Conservation (phyloP, 2,113 vertebrate species). For the Echinops telfairi region DNA sequence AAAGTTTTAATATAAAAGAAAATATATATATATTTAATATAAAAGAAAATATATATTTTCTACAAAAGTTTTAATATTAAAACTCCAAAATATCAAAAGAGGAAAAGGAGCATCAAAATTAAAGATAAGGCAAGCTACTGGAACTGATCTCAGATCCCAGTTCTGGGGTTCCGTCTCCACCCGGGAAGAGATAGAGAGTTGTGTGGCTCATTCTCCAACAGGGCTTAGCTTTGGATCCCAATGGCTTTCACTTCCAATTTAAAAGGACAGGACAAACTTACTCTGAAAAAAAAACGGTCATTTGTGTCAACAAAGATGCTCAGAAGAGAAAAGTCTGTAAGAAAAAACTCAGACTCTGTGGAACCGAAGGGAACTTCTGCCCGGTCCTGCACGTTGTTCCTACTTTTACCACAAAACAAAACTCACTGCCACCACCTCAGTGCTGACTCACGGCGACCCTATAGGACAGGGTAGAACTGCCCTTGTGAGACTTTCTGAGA, state of each 20-base stretch:
- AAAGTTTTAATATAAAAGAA: background rate
- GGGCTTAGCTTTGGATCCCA: background rate
- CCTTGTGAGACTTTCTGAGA: too few species aligned
- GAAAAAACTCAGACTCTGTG: background rate
- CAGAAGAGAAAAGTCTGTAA: background rate
- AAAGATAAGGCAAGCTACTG: background rate
- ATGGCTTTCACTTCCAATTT: background rate
- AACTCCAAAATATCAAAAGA: background rate
- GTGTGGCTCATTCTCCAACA: accelerated
- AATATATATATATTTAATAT: background rate
- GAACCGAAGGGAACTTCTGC: background rate
- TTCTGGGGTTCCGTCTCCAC: background rate
- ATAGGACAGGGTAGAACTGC: too few species aligned
- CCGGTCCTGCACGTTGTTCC: background rate
- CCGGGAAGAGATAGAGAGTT: background rate
- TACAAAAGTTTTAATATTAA: conserved; percentile 45
- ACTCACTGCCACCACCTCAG: too few species aligned
- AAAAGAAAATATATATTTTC: background rate
- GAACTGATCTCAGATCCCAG: background rate
- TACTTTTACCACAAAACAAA: background rate
- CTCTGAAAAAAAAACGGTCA: background rate
- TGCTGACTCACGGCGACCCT: too few species aligned
- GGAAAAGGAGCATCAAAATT: background rate
- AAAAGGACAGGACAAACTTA: background rate
- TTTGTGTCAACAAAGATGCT: conserved; percentile 42